A percentile compares a stretch with the other conserved stretches of the same genome.
Conservation (phyloP, 2,888 invertebrate genomes). For the Stictocephala bisonia region DNA sequence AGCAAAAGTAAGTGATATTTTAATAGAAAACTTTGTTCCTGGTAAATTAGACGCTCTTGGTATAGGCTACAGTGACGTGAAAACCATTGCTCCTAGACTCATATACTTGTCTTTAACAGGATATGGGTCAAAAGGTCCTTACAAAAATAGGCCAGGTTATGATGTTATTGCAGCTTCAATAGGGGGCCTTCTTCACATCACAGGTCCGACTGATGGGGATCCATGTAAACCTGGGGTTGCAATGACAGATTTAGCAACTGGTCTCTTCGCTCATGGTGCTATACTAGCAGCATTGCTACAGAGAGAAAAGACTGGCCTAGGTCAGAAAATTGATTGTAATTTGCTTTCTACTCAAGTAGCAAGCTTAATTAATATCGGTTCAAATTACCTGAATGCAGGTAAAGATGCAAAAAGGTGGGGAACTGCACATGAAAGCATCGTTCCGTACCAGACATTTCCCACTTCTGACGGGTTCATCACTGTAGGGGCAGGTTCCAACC, state of each 20-base stretch:
- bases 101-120: conserved; percentile 96
- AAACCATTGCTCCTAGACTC: conserved; percentile 77
- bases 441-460: conserved; percentile 92
- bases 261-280: conserved; percentile 94
- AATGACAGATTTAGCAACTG: conserved; percentile 92
- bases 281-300: conserved; percentile 91
- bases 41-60: conserved; percentile 83
- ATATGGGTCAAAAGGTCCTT: conserved; percentile 90
- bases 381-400: conserved; percentile 89
- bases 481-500: conserved; percentile 87
- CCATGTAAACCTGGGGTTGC: conserved; percentile 95
- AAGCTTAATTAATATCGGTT: conserved; percentile 87
- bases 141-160: conserved; percentile 89
- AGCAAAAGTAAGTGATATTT: conserved; percentile 82
- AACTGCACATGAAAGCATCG: conserved; percentile 94
- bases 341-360: conserved; percentile 94
- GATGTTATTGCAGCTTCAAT: conserved; percentile 95
- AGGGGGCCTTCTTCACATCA: conserved; percentile 90
- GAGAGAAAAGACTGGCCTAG: conserved; percentile 79
- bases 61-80: conserved; percentile 83
- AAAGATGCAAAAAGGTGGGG: conserved; percentile 77
- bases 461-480: conserved; percentile 87
- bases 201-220: conserved; percentile 84
- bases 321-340: conserved; percentile 94
- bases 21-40: conserved; percentile 95